A percentile compares a stretch with the other conserved stretches of the same genome.
Conservation (phyloP, 30 jellyfish, hydroid and myxozoan species). For the Turritopsis rubra region DNA sequence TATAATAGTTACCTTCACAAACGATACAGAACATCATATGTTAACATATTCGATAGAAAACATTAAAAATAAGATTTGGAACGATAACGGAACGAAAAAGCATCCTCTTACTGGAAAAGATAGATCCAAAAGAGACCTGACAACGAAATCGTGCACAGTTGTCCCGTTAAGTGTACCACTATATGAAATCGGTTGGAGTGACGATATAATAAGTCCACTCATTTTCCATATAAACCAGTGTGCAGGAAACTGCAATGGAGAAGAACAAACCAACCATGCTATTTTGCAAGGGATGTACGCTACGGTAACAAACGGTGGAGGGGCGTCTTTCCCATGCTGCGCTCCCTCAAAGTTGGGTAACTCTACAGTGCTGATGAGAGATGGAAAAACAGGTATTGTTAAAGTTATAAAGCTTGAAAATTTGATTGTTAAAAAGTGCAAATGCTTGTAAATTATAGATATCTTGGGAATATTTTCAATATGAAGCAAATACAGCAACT, state of each 20-base stretch:
- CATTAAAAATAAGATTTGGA: not conserved
- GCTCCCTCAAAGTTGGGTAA: not conserved
- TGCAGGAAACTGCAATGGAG: not conserved
- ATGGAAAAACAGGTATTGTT: not conserved
- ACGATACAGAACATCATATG: not conserved
- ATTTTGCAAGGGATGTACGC: not conserved
- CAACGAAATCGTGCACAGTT: not conserved
- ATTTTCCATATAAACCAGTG: slow-evolving; percentile 1
- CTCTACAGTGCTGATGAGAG: not conserved
- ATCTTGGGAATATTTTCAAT: too few relatives aligned
- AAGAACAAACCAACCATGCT: slow-evolving; percentile 6
- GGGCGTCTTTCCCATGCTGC: slow-evolving; percentile 13
- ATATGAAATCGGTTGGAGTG: not conserved
- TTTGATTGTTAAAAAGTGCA: not conserved
- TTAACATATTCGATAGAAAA: not conserved
- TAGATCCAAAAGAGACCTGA: not conserved
- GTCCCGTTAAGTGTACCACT: not conserved
- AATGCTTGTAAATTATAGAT: slow-evolving; percentile 6
- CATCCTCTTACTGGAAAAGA: not conserved
- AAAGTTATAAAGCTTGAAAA: not conserved
- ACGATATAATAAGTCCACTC: not conserved
- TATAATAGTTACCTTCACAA: not conserved
- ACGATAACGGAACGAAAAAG: not conserved
- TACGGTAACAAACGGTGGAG: not conserved
- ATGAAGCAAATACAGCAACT: too few relatives aligned